Base-by-base conservation (phyloP, 1,140 invertebrate species). In the Cryptotermes secundus region DNA sequence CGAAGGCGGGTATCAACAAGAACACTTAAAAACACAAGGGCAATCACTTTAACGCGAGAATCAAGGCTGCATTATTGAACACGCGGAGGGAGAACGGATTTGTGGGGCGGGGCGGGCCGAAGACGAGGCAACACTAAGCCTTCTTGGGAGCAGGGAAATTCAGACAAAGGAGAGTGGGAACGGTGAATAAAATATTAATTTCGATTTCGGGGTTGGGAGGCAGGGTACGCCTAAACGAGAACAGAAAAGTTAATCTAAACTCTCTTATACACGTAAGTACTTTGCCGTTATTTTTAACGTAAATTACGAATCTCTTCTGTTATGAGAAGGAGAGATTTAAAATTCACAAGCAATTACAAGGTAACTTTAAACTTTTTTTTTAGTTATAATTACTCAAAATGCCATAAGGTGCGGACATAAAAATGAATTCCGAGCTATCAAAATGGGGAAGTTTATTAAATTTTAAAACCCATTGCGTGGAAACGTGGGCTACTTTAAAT, bases 11-110 rank as follows among this genome's bases (percentile, higher is more conserved):
- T n/a, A 45, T 45, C 81, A 59, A n/a, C 81, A 53, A 42, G 81
- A 42, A 53, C 42, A 49, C 81, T 82, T 82, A 49, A 82, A 82
- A 82, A 82, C 49, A 42, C 49, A 82, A 82, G 81, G 81, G 81
- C 81, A 82, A 82, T 82, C 81, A 82, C 81, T 82, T 82, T 82
- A 82, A 82, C 81, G 42, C 35, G 81, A 45, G 81, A 24, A 45
- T 45, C 35, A 59, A 72, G 42, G 0, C n/a, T 82, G 81, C 81
- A 82, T 82, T 82, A 82, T 82, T 49, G 81, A 82, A 49, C n/a
- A 82, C 19, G 81, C 38, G n/a, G 81, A 45, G 81, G 59, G 59
- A 72, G 59, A 31, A 72, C n/a, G 0, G 26, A n/a, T 26, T 31
- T n/a, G 16, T 72, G 7, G 16, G 26, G n/a, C 59, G 59, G 59